Percentiles rank a stretch among this genome's conserved stretches.
Conservation (phyloP, 30 jellyfish, hydroid and myxozoan species). For the Aurelia aurita complex sp. Pacific region DNA sequence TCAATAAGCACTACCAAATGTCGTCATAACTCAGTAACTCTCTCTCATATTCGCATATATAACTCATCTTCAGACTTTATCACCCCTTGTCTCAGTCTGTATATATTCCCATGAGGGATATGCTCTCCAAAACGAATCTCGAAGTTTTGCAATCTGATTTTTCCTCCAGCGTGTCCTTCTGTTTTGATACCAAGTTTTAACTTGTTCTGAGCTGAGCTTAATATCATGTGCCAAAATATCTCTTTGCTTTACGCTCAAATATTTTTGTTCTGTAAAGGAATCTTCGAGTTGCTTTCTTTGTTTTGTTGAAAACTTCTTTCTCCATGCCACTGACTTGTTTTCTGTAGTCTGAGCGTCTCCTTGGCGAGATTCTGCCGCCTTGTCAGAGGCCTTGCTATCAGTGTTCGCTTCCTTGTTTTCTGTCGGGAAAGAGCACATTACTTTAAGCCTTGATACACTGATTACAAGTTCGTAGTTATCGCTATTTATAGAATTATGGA, state of each 20-base stretch:
- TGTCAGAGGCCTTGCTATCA: no score
- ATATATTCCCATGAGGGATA: not conserved
- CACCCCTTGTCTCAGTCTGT: no score
- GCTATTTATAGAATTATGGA: no score
- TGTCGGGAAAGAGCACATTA: no score
- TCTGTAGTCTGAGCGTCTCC: not conserved
- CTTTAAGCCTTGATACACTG: no score
- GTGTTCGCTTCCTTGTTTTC: no score
- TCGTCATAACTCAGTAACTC: no score
- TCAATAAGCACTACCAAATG: no score
- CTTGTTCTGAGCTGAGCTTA: conserved; percentile 55
- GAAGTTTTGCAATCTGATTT: conserved; percentile 27
- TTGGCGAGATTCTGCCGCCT: no score
- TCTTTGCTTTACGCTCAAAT: conserved; percentile 69
- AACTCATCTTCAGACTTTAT: no score
- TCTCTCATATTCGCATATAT: no score
- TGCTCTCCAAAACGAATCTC: not conserved
- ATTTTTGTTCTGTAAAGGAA: conserved; percentile 45
- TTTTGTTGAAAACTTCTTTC: conserved; percentile 50
- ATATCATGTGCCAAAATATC: conserved; percentile 52
- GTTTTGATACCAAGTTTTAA: conserved; percentile 79
- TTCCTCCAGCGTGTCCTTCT: conserved; percentile 72
- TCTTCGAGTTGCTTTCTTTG: conserved; percentile 61
- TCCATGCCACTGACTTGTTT: conserved; percentile 44
- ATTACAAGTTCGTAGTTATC: no score